A percentile compares a stretch with the other conserved stretches of the same genome.
Evolutionary conservation across 2,888 invertebrate species (phyloP).

Genomic region (Argyresthia albistria): DNA sequence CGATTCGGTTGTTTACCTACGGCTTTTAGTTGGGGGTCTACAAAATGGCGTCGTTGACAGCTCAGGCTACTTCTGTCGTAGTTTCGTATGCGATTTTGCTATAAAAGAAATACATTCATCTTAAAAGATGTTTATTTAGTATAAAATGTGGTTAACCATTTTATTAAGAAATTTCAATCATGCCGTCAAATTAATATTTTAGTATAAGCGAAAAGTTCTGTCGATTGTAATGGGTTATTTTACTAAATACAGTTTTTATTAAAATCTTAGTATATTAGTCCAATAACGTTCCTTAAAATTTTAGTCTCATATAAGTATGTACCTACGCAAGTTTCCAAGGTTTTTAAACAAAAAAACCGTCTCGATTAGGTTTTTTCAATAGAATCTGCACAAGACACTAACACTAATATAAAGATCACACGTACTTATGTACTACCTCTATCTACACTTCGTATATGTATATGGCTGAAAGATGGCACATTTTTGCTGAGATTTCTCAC

Average conservation of each 20-base stretch:
- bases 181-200: neutral
- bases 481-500: slow-evolving; percentile 1
- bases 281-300: too few species aligned
- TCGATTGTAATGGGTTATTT: neutral
- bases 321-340: too few species aligned
- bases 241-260: neutral
- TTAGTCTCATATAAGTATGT: too few species aligned
- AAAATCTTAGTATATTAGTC: too few species aligned
- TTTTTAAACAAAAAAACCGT: too few species aligned
- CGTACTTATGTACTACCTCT: neutral
- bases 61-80: slow-evolving; percentile 1
- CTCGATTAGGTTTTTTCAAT: too few species aligned
- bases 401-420: neutral
- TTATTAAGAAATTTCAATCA: too few species aligned
- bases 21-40: neutral
- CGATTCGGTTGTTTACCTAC: neutral
- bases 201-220: neutral
- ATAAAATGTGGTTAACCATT: too few species aligned
- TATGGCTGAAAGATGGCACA: slow-evolving; percentile 2
- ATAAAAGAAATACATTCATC: neutral
- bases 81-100: neutral
- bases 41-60: neutral
- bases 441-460: neutral
- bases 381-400: too few species aligned
- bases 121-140: neutral